Evolutionary conservation across 1,140 invertebrate genomes (phyloP), one percentile per base, ranked within the genome.

Genomic region (Papilio glaucus): DNA sequence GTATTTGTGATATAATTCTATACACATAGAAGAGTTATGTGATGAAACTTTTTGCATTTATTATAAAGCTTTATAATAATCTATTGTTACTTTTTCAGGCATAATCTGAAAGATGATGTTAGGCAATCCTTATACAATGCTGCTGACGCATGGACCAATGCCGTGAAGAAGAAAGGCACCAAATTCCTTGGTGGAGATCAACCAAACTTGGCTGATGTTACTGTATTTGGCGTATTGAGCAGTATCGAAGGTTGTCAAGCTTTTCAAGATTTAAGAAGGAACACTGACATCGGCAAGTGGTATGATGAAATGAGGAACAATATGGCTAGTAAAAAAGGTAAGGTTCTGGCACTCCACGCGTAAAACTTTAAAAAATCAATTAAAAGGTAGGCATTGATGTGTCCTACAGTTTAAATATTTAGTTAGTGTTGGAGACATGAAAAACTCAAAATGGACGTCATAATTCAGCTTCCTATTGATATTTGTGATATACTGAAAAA

Each of bases 171-270:
- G 49, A 95, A 96, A 77, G 96, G 96, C 4, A 94, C 94, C 0
- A 93, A 93, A 41, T 99, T 99, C 85, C 95, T 97, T 91, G 97
- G 98, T 77, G 98, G 98, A 1, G 92, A 95, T 12, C 88, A 95
- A 80, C 99, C 99, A 10, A 97, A 99, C 89, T 93, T 99, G 6
- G 97, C 98, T 3, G 99, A 99, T 94, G 94, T 99, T 60, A 95
- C 98, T 6, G 97, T 99, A 0, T 99, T 97, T 90, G 99, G 99
- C 12, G 95, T 98, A 10, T 93, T 99, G 3, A 98, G 95, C 80
- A 98, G 98, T 83, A 99, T 99, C 85, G 98, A 99, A 94, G 99
- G 99, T 0, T 99, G 98, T 85, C 80, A 94, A 63, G 98, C 99
- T 4, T 99, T 99, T 88, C 92, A 96, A 82, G 99, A 99, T 87